Evolutionary conservation across 2,797 vertebrate species (phyloP).

Genomic region (Picus viridis): DNA sequence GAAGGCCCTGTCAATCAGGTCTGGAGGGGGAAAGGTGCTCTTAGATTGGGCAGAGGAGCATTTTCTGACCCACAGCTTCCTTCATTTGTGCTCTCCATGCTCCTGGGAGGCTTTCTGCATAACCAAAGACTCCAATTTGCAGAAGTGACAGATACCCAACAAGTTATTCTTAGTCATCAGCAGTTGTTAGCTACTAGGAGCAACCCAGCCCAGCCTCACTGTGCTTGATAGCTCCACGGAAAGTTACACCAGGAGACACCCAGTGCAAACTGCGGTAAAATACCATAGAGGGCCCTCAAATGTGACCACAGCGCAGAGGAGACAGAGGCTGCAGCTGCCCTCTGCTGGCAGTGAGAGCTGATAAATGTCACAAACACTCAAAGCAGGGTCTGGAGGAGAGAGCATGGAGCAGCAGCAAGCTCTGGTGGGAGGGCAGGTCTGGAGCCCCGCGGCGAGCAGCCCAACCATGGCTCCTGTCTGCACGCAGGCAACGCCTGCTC

Average conservation of each 20-base stretch:
- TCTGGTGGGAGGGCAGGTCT: not conserved
- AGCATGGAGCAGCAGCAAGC: not conserved
- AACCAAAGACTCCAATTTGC: not conserved
- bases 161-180: not conserved
- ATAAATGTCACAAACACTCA: not conserved
- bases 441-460: not conserved
- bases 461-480: rapidly evolving
- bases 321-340: slow-evolving; percentile 40
- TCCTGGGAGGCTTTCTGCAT: not conserved
- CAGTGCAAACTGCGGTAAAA: not conserved
- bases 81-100: not conserved
- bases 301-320: rapidly evolving
- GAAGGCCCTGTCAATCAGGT: slow-evolving; percentile 83
- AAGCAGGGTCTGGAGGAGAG: rapidly evolving
- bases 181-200: not conserved
- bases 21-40: slow-evolving; percentile 59
- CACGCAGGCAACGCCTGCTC: not conserved
- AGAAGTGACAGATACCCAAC: not conserved
- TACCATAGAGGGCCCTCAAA: not conserved
- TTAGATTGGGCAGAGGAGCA: not conserved
- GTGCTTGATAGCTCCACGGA: not conserved
- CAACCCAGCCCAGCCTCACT: not conserved
- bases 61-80: not conserved
- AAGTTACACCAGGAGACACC: not conserved
- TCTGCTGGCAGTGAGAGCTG: slow-evolving; percentile 24